Evolutionary conservation across 1,140 invertebrate species (phyloP).

Genomic region (Periplaneta americana): DNA sequence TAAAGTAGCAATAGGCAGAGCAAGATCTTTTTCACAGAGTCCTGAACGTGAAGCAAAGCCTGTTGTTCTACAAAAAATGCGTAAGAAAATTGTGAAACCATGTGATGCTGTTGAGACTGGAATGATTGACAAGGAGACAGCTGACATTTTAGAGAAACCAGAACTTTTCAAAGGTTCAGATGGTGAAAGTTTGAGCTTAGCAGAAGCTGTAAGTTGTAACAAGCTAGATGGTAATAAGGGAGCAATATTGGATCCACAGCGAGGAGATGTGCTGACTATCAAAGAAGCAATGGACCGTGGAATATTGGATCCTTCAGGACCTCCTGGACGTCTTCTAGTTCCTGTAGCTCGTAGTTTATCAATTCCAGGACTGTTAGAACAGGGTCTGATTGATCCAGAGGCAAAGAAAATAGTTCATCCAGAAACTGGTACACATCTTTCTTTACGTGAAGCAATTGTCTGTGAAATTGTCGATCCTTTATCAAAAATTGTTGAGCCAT

Average conservation of each 20-base stretch:
- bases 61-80: constrained; percentile 69
- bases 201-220: constrained; percentile 69
- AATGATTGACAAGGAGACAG: constrained; percentile 69
- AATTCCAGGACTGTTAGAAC: constrained; percentile 71
- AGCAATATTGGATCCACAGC: constrained; percentile 74
- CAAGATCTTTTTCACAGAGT: constrained; percentile 42
- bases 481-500: constrained; percentile 53
- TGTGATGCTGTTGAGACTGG: constrained; percentile 65
- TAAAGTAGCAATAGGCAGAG: constrained; percentile 54
- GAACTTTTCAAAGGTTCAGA: constrained; percentile 49
- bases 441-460: constrained; percentile 73
- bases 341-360: constrained; percentile 76
- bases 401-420: constrained; percentile 84
- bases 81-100: constrained; percentile 63
- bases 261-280: constrained; percentile 71
- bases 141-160: constrained; percentile 53
- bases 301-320: constrained; percentile 68
- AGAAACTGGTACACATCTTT: constrained; percentile 71
- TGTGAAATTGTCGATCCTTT: constrained; percentile 82
- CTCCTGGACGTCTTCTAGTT: constrained; percentile 69
- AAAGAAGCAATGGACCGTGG: constrained; percentile 80
- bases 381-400: constrained; percentile 74
- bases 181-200: constrained; percentile 57
- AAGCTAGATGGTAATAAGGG: constrained; percentile 71
- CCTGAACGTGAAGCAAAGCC: constrained; percentile 57